Conservation (phyloP, 2,797 vertebrate species). For the Mormyrus proboscirostris region DNA sequence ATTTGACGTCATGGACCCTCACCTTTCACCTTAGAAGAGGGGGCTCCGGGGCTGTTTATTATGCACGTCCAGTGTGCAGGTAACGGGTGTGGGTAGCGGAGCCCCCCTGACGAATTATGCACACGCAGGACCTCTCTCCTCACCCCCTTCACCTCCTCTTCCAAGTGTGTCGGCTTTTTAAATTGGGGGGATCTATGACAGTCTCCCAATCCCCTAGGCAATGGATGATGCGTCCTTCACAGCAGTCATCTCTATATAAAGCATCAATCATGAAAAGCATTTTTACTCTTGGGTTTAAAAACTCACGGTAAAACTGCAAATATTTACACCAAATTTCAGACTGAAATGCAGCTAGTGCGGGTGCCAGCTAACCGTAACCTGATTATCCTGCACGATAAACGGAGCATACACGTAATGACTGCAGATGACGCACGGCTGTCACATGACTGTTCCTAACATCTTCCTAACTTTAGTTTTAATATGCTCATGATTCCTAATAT, state of each 20-base stretch:
- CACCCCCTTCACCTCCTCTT: neutral
- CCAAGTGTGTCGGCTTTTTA: neutral
- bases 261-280: neutral
- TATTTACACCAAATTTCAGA: neutral
- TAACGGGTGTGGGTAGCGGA: neutral
- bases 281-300: neutral
- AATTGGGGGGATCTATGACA: neutral
- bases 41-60: neutral
- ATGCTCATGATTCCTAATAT: neutral
- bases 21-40: neutral
- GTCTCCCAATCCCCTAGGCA: neutral
- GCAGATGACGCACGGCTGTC: neutral
- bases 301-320: neutral
- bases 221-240: neutral
- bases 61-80: neutral
- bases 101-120: neutral
- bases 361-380: no score
- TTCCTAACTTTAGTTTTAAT: neutral
- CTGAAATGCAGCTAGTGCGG: neutral
- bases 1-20: neutral
- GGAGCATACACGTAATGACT: neutral
- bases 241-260: neutral
- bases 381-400: neutral
- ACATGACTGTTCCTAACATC: neutral
- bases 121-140: neutral